Evolutionary conservation across 1,140 invertebrate species (phyloP).

Genomic region (Sitophilus oryzae): DNA sequence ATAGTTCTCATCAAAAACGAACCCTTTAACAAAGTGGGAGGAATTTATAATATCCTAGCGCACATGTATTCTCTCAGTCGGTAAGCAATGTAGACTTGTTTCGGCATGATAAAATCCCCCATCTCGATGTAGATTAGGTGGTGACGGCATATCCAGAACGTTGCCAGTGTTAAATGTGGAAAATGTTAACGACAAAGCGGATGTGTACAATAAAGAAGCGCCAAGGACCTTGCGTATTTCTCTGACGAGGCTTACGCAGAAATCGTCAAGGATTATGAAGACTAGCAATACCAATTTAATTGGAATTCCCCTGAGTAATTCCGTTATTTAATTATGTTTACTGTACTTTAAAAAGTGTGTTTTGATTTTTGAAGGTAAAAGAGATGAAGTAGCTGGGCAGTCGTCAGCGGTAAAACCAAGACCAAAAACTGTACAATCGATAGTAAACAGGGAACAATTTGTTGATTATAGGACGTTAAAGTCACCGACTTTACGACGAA

Average conservation of each 20-base stretch:
- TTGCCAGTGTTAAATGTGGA: background rate
- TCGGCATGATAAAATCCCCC: background rate
- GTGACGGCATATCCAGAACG: constrained; percentile 25
- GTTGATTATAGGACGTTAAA: constrained; percentile 21
- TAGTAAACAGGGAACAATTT: background rate
- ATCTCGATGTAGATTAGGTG: constrained; percentile 13
- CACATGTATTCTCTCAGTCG: constrained; percentile 24
- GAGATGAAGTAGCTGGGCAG: too few relatives aligned
- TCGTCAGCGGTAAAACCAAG: constrained; percentile 4
- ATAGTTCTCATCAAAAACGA: constrained; percentile 20
- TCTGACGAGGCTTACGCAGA: too few relatives aligned
- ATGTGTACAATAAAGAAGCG: background rate
- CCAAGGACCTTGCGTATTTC: too few relatives aligned
- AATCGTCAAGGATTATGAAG: too few relatives aligned
- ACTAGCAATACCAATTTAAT: too few relatives aligned
- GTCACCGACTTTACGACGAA: constrained; percentile 18
- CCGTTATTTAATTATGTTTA: too few relatives aligned
- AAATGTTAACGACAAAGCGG: constrained; percentile 6
- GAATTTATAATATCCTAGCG: constrained; percentile 38
- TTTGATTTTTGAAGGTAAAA: too few relatives aligned
- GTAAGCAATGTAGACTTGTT: constrained; percentile 7
- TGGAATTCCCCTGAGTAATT: too few relatives aligned
- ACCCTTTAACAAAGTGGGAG: constrained; percentile 35
- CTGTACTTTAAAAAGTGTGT: too few relatives aligned
- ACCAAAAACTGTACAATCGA: constrained; percentile 4